A percentile compares a stretch with the other conserved stretches of the same genome.
These are phyloP conservation scores for Parazoanthus swiftii DNA, from an alignment of 92 coral and sea anemone genomes.

Conservation along the genomic window DNA sequence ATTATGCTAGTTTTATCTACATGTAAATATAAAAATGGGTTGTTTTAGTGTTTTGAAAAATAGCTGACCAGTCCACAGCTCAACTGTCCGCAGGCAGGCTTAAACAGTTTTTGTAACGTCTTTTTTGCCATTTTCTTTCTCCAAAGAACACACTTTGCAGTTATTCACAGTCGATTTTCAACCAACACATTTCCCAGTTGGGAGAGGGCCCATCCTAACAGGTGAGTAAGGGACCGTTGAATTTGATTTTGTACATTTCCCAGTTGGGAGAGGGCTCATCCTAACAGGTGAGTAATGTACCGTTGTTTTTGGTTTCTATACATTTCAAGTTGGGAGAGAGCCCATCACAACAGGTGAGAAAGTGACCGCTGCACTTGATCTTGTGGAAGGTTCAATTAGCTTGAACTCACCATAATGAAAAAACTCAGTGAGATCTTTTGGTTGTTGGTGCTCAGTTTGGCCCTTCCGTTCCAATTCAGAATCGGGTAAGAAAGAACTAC, in stretches of 20 bases:
- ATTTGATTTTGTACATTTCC: conserved; percentile 65
- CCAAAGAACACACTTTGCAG: conserved; percentile 89
- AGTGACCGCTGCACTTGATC: neutral
- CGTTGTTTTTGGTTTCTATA: neutral
- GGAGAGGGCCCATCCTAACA: conserved; percentile 99
- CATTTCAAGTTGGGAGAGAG: conserved; percentile 99
- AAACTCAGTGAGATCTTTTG: too few relatives aligned
- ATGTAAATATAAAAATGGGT: too few relatives aligned
- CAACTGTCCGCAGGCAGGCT: too few relatives aligned
- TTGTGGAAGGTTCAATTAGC: neutral
- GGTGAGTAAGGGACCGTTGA: conserved; percentile 46
- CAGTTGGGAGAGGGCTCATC: conserved; percentile 99
- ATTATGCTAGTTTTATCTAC: too few relatives aligned
- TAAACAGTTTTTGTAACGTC: neutral
- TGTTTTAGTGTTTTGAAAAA: too few relatives aligned
- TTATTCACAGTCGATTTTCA: conserved; percentile 94
- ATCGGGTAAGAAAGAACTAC: too few relatives aligned
- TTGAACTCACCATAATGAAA: too few relatives aligned
- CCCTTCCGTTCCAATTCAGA: too few relatives aligned
- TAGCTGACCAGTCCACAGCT: too few relatives aligned
- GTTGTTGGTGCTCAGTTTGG: too few relatives aligned
- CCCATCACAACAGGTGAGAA: conserved; percentile 94
- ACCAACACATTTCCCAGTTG: conserved; percentile 99
- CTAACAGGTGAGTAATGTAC: conserved; percentile 70
- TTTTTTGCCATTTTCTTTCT: neutral